phyloP scores from a whole-genome alignment of 2,113 vertebrate species.

The Eretmochelys imbricata region DNA sequence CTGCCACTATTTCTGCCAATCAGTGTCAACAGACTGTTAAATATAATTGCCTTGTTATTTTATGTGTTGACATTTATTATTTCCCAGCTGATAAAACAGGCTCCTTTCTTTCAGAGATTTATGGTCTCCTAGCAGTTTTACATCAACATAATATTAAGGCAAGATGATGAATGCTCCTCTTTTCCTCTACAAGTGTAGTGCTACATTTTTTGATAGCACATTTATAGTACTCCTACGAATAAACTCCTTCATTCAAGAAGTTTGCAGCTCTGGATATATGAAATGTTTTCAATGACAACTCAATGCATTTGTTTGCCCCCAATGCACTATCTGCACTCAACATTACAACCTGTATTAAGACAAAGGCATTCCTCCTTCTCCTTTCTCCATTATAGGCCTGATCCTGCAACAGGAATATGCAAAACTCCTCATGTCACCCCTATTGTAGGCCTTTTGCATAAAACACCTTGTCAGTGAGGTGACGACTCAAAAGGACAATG shows the following conservation, averaged over 20 bases:
- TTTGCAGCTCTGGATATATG: not conserved
- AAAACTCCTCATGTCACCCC: not conserved
- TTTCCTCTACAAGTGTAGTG: not conserved
- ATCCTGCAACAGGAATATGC: not conserved
- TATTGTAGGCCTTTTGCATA: not conserved
- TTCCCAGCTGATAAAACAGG: constrained; percentile 29
- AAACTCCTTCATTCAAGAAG: not conserved
- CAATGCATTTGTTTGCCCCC: not conserved
- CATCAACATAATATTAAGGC: not conserved
- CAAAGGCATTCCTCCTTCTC: not conserved
- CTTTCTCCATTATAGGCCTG: not conserved
- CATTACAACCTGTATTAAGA: not conserved
- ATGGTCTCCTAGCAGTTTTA: not conserved
- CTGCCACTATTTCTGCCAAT: constrained; percentile 26
- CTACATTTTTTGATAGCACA: not conserved
- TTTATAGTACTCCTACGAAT: not conserved
- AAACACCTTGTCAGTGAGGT: not conserved
- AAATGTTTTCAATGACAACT: not conserved
- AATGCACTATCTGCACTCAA: not conserved
- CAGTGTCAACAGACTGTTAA: constrained; percentile 39
- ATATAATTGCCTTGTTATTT: constrained; percentile 15
- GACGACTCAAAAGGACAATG: not conserved
- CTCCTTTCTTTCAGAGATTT: constrained; percentile 15
- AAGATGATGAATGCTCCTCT: not conserved
- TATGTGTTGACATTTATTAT: constrained; percentile 46